Evolutionary conservation across 2,113 vertebrate genomes (phyloP).

Genomic region (Pleuronectes platessa): DNA sequence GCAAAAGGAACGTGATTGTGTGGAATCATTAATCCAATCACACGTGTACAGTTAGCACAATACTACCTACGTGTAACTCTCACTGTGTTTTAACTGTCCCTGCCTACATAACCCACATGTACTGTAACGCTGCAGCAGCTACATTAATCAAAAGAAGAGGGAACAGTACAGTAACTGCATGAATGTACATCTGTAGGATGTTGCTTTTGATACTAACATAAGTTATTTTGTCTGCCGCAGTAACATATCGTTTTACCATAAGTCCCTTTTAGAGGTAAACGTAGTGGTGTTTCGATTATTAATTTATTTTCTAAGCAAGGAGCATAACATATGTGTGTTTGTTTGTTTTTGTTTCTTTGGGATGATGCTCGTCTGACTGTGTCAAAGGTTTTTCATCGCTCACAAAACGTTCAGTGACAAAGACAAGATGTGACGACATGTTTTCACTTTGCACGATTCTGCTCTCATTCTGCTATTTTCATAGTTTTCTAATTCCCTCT

Average conservation of each 20-base stretch:
- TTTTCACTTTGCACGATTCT: constrained; percentile 61
- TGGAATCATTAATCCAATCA: constrained; percentile 47
- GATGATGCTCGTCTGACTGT: constrained; percentile 16
- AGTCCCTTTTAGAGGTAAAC: constrained; percentile 7
- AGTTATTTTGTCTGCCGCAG: constrained; percentile 15
- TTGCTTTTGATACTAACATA: constrained; percentile 40
- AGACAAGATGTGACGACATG: constrained; percentile 25
- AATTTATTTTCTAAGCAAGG: constrained; percentile 33
- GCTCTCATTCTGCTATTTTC: constrained; percentile 32
- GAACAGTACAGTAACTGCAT: constrained; percentile 47
- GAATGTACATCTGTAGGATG: constrained; percentile 55
- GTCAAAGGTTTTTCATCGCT: constrained; percentile 49
- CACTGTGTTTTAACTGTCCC: constrained; percentile 45
- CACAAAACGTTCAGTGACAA: constrained; percentile 24
- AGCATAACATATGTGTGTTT: constrained; percentile 45
- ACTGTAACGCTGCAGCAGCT: constrained; percentile 45
- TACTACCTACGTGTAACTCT: constrained; percentile 44
- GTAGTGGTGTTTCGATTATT: constrained; percentile 14
- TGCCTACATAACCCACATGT: constrained; percentile 40
- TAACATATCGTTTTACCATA: constrained; percentile 13
- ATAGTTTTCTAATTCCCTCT: constrained; percentile 14
- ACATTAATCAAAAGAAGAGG: constrained; percentile 42
- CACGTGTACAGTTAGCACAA: constrained; percentile 64
- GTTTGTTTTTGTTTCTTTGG: constrained; percentile 3
- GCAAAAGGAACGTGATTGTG: constrained; percentile 36